Evolutionary conservation across 1,140 invertebrate genomes (phyloP), one percentile per base, ranked within the genome.

Genomic region (Papilio aristodemus): DNA sequence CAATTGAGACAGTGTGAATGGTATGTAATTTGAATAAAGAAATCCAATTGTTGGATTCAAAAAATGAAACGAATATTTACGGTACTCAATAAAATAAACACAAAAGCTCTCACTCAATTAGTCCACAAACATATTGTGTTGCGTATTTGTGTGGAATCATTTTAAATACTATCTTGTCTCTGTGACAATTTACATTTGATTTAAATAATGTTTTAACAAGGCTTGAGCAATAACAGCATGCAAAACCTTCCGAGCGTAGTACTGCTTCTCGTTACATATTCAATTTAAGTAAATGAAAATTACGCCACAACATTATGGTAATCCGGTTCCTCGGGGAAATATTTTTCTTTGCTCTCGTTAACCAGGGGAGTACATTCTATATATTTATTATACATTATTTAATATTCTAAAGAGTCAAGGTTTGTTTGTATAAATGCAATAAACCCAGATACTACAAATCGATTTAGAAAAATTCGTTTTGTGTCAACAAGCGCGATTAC

Each of bases 201-300:
- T 62, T 62, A 62, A 62, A 62, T 62, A 62, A 62, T 62, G 59
- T 62, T 62, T 62, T 39, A 39, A 62, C 59, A 62, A 62, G 59
- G 39, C 59, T 62, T 62, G 59, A 62, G 59, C 36, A 25, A 22
- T 62, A 62, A 39, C 36, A 62, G 37, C 59, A 62, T 19, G 37
- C 59, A 39, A 32, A 39, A 62, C 17, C 59, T 39, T 39, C 36
- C 37, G 59, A 60, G 58, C 58, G 58, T 60, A 17, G n/a, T 62
- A 62, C 59, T 41, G 59, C 37, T 19, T 62, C 59, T 62, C 37
- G 59, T 62, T 62, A 62, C 59, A 62, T 62, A 62, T 62, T 54
- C 46, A 54, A 54, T 54, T 54, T 54, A 54, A 54, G 46, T 10
- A 54, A 54, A 54, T 54, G 46, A 54, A 54, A 54, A 54, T 54